phyloP scores from a whole-genome alignment of 1,140 invertebrate genomes.

The Tenebrio molitor region DNA sequence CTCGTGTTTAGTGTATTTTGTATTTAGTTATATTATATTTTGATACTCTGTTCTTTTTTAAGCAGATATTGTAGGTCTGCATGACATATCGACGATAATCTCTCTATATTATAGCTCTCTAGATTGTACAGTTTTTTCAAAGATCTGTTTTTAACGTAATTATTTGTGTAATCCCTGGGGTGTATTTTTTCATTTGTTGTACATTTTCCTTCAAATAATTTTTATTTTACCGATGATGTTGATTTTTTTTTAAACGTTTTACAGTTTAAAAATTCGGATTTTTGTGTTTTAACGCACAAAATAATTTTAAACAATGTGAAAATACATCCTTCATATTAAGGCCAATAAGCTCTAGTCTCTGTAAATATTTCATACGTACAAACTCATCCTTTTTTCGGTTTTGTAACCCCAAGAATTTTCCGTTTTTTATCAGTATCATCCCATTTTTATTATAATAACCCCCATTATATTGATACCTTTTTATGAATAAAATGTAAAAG shows the following conservation, averaged over 20 bases:
- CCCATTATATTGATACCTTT: slow-evolving; percentile 41
- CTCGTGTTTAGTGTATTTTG: slow-evolving; percentile 48
- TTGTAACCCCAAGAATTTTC: slow-evolving; percentile 43
- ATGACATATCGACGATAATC: slow-evolving; percentile 61
- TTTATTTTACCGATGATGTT: slow-evolving; percentile 3
- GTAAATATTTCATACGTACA: slow-evolving; percentile 60
- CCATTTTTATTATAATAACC: slow-evolving; percentile 36
- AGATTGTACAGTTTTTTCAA: slow-evolving; percentile 54
- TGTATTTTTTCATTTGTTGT: slow-evolving; percentile 54
- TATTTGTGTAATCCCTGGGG: slow-evolving; percentile 52
- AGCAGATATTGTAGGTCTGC: slow-evolving; percentile 51
- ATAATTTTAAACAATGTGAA: slow-evolving; percentile 48
- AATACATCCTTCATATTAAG: slow-evolving; percentile 54
- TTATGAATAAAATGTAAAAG: slow-evolving; percentile 49
- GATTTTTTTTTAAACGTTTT: slow-evolving; percentile 47
- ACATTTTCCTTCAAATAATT: slow-evolving; percentile 34
- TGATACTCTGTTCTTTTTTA: slow-evolving; percentile 59
- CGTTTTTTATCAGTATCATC: slow-evolving; percentile 42
- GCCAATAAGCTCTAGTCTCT: slow-evolving; percentile 58
- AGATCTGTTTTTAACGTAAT: slow-evolving; percentile 43
- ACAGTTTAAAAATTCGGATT: slow-evolving; percentile 26
- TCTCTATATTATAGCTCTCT: slow-evolving; percentile 57
- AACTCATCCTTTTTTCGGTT: slow-evolving; percentile 47
- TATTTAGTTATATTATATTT: slow-evolving; percentile 56
- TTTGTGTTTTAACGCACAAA: slow-evolving; percentile 43